phyloP scores from a whole-genome alignment of 2,113 vertebrate genomes.

The Capreolus pygargus region DNA sequence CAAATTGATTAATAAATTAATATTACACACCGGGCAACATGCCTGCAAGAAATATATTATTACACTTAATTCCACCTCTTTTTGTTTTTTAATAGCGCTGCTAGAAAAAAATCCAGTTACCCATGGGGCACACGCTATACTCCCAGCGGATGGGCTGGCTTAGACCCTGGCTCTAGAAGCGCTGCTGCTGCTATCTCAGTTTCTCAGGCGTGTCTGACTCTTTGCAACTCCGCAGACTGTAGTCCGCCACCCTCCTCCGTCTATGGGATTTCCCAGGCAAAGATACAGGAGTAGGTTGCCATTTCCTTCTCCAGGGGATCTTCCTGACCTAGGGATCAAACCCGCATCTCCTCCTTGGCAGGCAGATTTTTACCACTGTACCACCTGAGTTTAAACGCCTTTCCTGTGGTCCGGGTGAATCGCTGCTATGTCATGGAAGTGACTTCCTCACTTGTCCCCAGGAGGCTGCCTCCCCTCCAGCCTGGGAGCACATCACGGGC shows the following conservation, averaged over 20 bases:
- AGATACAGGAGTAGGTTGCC: neutral
- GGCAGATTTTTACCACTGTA: neutral
- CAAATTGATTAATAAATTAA: neutral
- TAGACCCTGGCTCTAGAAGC: fast-evolving
- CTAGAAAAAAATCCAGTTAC: neutral
- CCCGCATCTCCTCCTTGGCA: neutral
- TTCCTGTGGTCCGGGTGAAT: fast-evolving
- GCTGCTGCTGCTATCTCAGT: neutral
- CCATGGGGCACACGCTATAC: fast-evolving
- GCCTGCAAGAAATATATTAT: neutral
- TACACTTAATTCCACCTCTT: neutral
- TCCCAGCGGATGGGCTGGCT: neutral
- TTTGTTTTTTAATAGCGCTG: neutral
- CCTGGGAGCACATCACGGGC: neutral
- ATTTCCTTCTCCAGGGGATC: neutral
- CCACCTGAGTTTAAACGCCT: neutral
- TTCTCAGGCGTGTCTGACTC: neutral
- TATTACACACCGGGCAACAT: neutral
- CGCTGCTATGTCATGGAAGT: fast-evolving
- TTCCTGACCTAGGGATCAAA: neutral
- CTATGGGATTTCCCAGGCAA: neutral
- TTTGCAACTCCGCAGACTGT: neutral
- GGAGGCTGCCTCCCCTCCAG: neutral
- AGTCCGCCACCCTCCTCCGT: neutral
- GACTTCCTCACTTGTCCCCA: neutral